Conservation (phyloP, 2,888 invertebrate species). For the Unio pictorum region DNA sequence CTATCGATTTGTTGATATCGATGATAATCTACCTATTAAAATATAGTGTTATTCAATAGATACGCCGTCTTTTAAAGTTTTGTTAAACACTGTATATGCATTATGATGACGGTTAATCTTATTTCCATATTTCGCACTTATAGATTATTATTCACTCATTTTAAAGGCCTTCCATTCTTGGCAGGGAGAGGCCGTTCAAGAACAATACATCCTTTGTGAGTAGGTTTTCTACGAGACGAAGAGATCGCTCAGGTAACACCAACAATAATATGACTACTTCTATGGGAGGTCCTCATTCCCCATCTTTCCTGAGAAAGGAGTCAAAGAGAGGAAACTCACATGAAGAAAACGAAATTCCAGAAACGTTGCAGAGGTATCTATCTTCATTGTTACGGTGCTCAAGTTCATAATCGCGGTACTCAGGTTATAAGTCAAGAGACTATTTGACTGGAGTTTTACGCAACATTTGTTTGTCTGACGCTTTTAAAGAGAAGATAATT, state of each 20-base stretch:
- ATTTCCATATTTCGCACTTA: not conserved
- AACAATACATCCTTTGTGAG: slow-evolving; percentile 95
- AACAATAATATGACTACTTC: slow-evolving; percentile 26
- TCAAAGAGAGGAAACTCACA: slow-evolving; percentile 35
- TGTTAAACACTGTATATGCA: too few relatives aligned
- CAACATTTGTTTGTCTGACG: too few relatives aligned
- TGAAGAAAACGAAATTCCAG: slow-evolving; percentile 46
- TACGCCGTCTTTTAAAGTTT: too few relatives aligned
- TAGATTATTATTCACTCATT: not conserved
- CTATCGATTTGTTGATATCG: too few relatives aligned
- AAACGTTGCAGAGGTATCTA: slow-evolving; percentile 57
- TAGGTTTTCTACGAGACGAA: slow-evolving; percentile 79
- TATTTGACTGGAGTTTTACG: too few relatives aligned
- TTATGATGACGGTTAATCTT: too few relatives aligned
- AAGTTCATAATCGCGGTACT: not conserved
- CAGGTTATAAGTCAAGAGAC: too few relatives aligned
- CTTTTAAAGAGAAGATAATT: too few relatives aligned
- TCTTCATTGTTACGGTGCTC: not conserved
- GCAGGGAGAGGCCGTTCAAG: slow-evolving; percentile 78
- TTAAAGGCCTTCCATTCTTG: not conserved
- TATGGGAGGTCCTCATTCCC: slow-evolving; percentile 51
- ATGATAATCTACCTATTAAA: too few relatives aligned
- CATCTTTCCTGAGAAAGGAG: slow-evolving; percentile 48
- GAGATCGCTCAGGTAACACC: slow-evolving; percentile 50
- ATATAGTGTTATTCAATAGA: too few relatives aligned